Base-by-base conservation (phyloP, 2,113 vertebrate species). In the Cottus gobio region DNA sequence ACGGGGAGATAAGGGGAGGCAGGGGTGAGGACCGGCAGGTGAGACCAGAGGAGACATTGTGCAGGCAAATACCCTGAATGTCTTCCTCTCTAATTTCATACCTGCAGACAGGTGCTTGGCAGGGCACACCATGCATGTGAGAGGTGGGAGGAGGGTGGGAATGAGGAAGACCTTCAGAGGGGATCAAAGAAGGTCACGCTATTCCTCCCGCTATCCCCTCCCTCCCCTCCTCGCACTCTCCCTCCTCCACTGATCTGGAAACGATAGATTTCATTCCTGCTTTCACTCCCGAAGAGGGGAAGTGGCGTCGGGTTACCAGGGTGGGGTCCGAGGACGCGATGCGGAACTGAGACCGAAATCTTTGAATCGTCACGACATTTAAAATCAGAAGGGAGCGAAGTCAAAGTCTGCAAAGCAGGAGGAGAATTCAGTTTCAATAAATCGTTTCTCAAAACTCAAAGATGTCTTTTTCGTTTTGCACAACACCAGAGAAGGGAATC, bases 71-170 rank as follows among this genome's bases (percentile, higher is more conserved):
- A 58, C 66, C 42, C 65, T 2, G 9, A 63, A 77, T 80, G 75
- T 83, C 62, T 79, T 52, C 90, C 77, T 77, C 82, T 90, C 80
- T 86, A 71, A 91, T 92, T 90, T 93, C 91, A 88, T 92, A 93
- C 91, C 93, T 93, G 94, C 28, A 75, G 90, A 94, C 94, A 94
- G 94, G 94, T 94, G 94, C 83, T 93, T 93, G 92, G 93, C 90
- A 94, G 85, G 81, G 79, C 79, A 73, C 60, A 84, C 78, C 72
- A 46, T 77, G 75, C 62, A 24, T 42, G 13, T 15, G 71, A 81
- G 82, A 86, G 68, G 46, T n/a, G 79, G 54, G 5, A 5, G 67
- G 75, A 62, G 74, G 74, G 65, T 58, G 82, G 86, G 85, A 81
- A 74, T 20, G 85, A 90, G 69, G 70, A 86, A 83, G 80, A 87